These are phyloP conservation scores for Pipistrellus pygmaeus DNA, from an alignment of 2,797 vertebrate genomes.

Conservation along the genomic window DNA sequence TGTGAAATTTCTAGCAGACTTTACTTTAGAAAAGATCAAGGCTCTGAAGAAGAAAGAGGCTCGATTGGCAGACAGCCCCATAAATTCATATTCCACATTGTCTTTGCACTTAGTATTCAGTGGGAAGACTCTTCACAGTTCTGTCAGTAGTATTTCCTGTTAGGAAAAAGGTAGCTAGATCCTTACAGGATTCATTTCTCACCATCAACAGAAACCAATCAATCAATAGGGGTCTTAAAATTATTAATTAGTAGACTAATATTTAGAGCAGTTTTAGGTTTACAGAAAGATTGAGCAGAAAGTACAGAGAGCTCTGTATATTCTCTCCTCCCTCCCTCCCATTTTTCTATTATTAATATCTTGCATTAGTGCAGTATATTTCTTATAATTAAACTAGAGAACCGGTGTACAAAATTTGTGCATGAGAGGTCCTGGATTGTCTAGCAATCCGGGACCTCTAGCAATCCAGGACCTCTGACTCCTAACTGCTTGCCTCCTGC, in stretches of 20 bases:
- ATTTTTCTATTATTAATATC: not conserved
- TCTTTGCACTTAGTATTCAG: slow-evolving; percentile 11
- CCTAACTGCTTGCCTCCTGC: too few relatives aligned
- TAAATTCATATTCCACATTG: slow-evolving; percentile 53
- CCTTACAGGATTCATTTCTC: not conserved
- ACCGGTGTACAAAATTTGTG: too few relatives aligned
- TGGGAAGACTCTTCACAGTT: slow-evolving; percentile 31
- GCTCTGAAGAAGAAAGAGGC: slow-evolving; percentile 63
- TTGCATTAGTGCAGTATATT: not conserved
- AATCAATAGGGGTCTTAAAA: not conserved
- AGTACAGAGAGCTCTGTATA: not conserved
- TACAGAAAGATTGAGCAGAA: not conserved
- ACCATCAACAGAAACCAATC: not conserved
- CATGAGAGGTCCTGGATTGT: too few relatives aligned
- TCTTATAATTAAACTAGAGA: not conserved
- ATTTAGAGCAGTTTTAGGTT: not conserved
- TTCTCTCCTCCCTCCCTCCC: accelerated
- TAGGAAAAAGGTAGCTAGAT: slow-evolving; percentile 2
- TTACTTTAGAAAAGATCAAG: slow-evolving; percentile 70
- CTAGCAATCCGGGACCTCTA: too few relatives aligned
- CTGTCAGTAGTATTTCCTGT: slow-evolving; percentile 54
- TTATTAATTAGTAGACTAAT: not conserved
- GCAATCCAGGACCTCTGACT: too few relatives aligned
- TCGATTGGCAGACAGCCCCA: slow-evolving; percentile 34
- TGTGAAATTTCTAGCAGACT: slow-evolving; percentile 75